Evolutionary conservation across 1,140 invertebrate genomes (phyloP).

Genomic region (Drosophila asahinai): DNA sequence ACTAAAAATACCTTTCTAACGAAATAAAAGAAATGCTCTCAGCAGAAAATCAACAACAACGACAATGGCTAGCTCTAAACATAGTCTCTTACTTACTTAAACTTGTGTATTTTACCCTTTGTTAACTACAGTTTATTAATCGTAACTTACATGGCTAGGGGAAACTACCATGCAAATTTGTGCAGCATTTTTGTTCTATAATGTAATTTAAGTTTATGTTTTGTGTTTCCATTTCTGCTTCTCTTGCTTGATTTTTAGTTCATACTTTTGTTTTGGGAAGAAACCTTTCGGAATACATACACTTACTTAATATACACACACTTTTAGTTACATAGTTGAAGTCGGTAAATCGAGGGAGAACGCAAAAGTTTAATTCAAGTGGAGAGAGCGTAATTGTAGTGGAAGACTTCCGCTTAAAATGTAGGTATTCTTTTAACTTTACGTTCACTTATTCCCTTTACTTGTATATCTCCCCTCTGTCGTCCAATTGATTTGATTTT

Average conservation of each 20-base stretch:
- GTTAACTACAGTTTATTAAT: slow-evolving; percentile 67
- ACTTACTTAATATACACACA: slow-evolving; percentile 64
- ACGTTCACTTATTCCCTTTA: slow-evolving; percentile 17
- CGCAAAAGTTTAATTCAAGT: slow-evolving; percentile 44
- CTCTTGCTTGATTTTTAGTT: slow-evolving; percentile 24
- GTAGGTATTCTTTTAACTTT: slow-evolving; percentile 56
- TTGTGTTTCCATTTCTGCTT: slow-evolving; percentile 23
- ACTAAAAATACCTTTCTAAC: slow-evolving; percentile 30
- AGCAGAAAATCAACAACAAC: slow-evolving; percentile 42
- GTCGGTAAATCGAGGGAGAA: slow-evolving; percentile 33
- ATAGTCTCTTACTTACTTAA: slow-evolving; percentile 28
- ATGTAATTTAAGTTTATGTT: slow-evolving; percentile 25
- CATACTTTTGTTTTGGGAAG: slow-evolving; percentile 40
- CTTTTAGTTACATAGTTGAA: slow-evolving; percentile 40
- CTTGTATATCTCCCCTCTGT: not conserved
- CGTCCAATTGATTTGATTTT: slow-evolving; percentile 60
- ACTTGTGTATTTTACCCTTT: slow-evolving; percentile 38
- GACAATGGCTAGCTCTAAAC: slow-evolving; percentile 42
- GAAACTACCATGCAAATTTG: slow-evolving; percentile 60
- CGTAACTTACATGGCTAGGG: slow-evolving; percentile 46
- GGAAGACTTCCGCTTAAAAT: slow-evolving; percentile 85
- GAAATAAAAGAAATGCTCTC: slow-evolving; percentile 34
- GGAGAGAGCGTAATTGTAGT: slow-evolving; percentile 78
- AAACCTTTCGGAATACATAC: slow-evolving; percentile 79
- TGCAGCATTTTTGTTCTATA: slow-evolving; percentile 50